A percentile compares a stretch with the other conserved stretches of the same genome.
Evolutionary conservation across 2,113 vertebrate genomes (phyloP).

Genomic region (Piaya cayana): DNA sequence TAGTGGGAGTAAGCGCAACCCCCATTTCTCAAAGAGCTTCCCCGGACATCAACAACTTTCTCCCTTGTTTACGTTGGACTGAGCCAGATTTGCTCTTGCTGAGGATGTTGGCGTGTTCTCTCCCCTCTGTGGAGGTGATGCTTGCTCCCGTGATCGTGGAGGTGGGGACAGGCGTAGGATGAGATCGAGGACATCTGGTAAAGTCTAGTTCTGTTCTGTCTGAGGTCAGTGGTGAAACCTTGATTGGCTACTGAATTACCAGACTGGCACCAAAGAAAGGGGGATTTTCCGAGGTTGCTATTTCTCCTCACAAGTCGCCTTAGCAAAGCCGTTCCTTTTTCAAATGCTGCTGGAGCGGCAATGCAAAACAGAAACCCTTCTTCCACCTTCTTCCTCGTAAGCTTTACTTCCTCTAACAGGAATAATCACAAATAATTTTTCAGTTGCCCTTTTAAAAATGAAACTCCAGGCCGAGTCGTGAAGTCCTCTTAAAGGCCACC

Average conservation of each 20-base stretch:
- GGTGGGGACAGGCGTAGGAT: not conserved
- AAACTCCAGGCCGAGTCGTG: not conserved
- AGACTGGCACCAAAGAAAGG: not conserved
- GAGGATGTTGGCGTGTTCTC: not conserved
- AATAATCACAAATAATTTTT: not conserved
- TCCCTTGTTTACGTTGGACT: not conserved
- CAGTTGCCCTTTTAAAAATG: not conserved
- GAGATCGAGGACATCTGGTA: not conserved
- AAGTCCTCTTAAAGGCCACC: not conserved
- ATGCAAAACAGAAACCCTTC: not conserved
- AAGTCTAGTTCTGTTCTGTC: not conserved
- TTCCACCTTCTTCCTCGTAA: conserved; percentile 2
- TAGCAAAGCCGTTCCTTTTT: not conserved
- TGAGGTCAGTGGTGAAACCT: not conserved
- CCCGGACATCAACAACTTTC: not conserved
- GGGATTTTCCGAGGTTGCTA: not conserved
- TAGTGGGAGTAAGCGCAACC: not conserved
- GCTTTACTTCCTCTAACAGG: not conserved
- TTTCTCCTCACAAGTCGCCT: not conserved
- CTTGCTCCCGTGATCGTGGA: not conserved
- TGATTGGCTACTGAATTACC: not conserved
- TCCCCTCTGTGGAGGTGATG: not conserved
- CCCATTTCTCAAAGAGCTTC: not conserved
- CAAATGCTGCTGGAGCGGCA: not conserved
- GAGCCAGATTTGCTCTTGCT: not conserved